Base-by-base conservation (phyloP, 2,113 vertebrate species). In the Procavia capensis region DNA sequence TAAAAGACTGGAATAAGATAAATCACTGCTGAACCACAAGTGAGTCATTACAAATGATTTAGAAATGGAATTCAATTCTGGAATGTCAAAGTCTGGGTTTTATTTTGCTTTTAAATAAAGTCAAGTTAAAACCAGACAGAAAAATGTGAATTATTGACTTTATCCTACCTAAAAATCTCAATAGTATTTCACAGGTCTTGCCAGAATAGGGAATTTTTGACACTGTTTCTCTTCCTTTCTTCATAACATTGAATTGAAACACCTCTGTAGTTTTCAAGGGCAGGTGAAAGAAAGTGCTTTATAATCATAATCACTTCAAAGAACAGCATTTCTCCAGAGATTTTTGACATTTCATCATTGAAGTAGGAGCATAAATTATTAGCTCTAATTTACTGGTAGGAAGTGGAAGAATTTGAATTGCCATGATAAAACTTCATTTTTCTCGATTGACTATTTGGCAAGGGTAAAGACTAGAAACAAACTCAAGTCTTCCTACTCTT, bases 41-140 rank as follows among this genome's bases (percentile, higher is more conserved):
- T 61, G 27, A 24, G 34, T 74, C 14, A 24, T 83, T 79, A 64
- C 14, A 76, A 82, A 89, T 50, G 66, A 91, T 92, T 95, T 96
- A 74, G 85, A 95, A 95, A 84, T 74, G 83, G 31, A 14, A 90
- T 96, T 96, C 63, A 90, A 93, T 88, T 59, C 20, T 88, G 78
- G 80, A 96, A 95, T 91, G 86, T 31, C 27, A 96, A 61, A 82
- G 96, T 94, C 90, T 92, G 76, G 27, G 63, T 95, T 95, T 96
- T 43, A 74, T 88, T 93, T 86, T 88, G 20, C n/a, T 94, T 96
- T 93, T 47, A 94, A 96, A 90, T 85, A 93, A 90, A 78, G 57
- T 70, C 34, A 95, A 85, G 43, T 68, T 96, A 64, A 88, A 95
- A 68, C 45, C 57, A 86, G 79, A 84, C 31, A 78, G 72, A 88